phyloP scores from a whole-genome alignment of 2,797 vertebrate species.

The Taeniopygia guttata region DNA sequence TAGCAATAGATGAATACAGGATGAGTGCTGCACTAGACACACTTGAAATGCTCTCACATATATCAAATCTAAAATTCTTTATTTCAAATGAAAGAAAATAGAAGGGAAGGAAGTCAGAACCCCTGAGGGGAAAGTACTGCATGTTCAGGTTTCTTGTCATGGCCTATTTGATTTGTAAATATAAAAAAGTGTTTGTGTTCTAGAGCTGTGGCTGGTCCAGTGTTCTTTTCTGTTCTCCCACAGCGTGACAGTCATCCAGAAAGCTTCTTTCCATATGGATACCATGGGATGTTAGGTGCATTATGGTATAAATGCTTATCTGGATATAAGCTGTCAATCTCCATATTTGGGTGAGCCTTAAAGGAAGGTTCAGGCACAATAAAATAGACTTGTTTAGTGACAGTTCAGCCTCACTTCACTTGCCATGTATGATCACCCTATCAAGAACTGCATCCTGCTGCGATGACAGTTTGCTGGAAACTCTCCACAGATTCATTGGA shows the following conservation, averaged over 20 bases:
- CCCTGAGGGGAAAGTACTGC: neutral
- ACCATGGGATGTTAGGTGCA: neutral
- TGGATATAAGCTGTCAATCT: neutral
- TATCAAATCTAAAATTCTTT: neutral
- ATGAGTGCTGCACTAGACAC: neutral
- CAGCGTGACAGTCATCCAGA: neutral
- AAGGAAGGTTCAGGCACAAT: neutral
- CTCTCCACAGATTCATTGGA: constrained; percentile 39
- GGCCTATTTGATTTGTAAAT: constrained; percentile 16
- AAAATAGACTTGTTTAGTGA: constrained; percentile 3
- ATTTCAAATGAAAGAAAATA: neutral
- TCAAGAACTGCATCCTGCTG: constrained; percentile 25
- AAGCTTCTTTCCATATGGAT: neutral
- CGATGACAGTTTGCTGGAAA: constrained; percentile 40
- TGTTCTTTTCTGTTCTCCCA: neutral
- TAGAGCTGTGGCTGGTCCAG: neutral
- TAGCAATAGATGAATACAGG: neutral
- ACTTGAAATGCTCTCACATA: neutral
- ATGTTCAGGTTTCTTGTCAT: neutral
- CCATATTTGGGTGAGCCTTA: neutral
- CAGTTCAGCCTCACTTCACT: constrained; percentile 21
- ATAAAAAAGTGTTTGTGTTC: neutral
- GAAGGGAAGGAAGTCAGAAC: neutral
- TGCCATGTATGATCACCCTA: constrained; percentile 31
- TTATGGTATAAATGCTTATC: neutral